Evolutionary conservation across 2,888 invertebrate genomes (phyloP), one percentile per base, ranked within the genome.

Genomic region (Sphecodes monilicornis): DNA sequence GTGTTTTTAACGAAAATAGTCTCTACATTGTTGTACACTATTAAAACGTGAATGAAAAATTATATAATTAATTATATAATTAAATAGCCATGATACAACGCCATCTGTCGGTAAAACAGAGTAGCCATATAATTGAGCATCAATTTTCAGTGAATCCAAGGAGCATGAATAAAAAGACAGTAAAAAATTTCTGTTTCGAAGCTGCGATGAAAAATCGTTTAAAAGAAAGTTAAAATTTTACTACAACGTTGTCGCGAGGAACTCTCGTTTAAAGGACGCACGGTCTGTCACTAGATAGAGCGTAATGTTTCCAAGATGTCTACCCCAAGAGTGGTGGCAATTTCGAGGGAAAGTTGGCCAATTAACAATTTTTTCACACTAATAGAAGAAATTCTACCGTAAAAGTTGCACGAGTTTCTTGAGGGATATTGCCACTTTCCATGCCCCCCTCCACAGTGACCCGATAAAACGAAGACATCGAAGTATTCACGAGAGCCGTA

Each of bases 361-460:
- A 76, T 83, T 76, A 76, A 82, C 76, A 76, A 72, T 82, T 83
- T 29, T n/a, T 46, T 72, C 46, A n/a, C 11, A 68, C 66, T 71
- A 46, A 74, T 32, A 29, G 26, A 22, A 18, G 66, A 50, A 76
- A 72, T 72, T 39, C 41, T 22, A 22, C 10, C 36, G 36, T 29
- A n/a, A 41, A 76, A 83, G 32, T 72, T 72, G 26, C 43, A 32
- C 18, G 16, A 13, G 32, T 39, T 70, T 4, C 57, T 54, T 50
- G 64, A 13, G n/a, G 64, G 50, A 57, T 81, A 66, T 46, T 64
- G 8, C 22, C 1, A 6, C 3, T 18, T 18, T 32, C 39, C 6
- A 5, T 4, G 3, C 4, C n/a, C 6, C 3, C 39, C 3, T 18
- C 1, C 0, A 5, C 32, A 10, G 32, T 32, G 10, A 1, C 1